Conservation (phyloP, 2,113 vertebrate species). For the Propithecus coquereli region DNA sequence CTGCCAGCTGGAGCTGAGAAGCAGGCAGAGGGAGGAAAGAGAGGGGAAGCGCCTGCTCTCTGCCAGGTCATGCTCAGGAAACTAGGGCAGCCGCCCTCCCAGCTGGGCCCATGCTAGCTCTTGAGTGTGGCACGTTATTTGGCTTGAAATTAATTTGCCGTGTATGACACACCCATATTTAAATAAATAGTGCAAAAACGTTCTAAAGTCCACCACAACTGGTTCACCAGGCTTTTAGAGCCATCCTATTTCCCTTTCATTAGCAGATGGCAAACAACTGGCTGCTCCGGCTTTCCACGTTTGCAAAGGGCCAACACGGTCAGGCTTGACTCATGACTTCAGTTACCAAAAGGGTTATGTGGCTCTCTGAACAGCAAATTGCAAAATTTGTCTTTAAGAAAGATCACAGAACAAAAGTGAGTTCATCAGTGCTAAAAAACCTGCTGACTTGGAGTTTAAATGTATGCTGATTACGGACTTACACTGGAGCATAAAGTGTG, state of each 20-base stretch:
- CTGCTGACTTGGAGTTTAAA: background rate
- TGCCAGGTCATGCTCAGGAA: slow-evolving; percentile 24
- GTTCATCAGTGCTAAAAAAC: background rate
- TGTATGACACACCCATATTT: slow-evolving; percentile 40
- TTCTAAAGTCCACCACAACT: background rate
- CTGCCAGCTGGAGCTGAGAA: background rate
- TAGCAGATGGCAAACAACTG: background rate
- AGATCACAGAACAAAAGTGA: slow-evolving; percentile 16
- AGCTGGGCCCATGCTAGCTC: background rate
- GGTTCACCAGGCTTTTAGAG: background rate
- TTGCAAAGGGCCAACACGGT: background rate
- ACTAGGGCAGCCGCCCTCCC: background rate
- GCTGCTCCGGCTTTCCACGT: background rate
- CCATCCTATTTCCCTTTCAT: background rate
- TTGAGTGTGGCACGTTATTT: background rate
- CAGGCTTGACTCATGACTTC: background rate
- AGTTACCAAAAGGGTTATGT: background rate
- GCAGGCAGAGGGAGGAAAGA: background rate
- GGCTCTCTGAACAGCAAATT: background rate
- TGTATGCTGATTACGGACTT: slow-evolving; percentile 8
- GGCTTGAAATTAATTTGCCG: slow-evolving; percentile 38
- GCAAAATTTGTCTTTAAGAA: slow-evolving; percentile 17
- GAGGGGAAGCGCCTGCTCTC: background rate
- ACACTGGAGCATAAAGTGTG: background rate
- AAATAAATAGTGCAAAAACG: slow-evolving; percentile 6